These are phyloP conservation scores for Stictocephala bisonia DNA, from an alignment of 2,888 invertebrate genomes.

Conservation along the genomic window DNA sequence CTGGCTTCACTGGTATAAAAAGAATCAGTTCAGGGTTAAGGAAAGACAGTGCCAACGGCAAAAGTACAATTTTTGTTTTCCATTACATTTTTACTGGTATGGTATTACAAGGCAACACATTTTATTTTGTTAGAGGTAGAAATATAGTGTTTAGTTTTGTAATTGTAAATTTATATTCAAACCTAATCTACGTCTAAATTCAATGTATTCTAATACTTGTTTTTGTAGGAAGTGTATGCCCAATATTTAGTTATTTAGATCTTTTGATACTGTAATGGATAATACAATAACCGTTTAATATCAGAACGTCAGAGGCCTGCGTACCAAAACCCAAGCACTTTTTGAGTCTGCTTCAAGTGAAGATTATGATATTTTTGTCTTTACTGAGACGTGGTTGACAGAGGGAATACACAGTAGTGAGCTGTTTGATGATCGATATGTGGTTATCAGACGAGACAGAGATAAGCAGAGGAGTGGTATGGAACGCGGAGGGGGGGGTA, in stretches of 20 bases:
- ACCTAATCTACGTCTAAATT: no score
- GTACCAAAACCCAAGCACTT: neutral
- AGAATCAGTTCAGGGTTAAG: neutral
- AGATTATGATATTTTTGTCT: neutral
- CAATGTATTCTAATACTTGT: no score
- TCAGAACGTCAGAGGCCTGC: slow-evolving; percentile 14
- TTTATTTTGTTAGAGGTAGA: neutral
- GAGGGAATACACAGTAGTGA: neutral
- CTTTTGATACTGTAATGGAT: neutral
- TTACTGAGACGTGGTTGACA: slow-evolving; percentile 8
- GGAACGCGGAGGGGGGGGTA: neutral
- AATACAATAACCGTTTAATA: neutral
- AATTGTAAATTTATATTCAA: no score
- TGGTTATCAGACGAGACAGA: slow-evolving; percentile 18
- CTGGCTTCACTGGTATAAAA: neutral
- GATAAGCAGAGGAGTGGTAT: neutral
- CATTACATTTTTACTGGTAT: no score
- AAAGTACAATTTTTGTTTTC: neutral
- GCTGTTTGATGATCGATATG: slow-evolving; percentile 11
- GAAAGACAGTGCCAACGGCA: no score
- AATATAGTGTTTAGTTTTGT: neutral
- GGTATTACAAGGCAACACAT: no score
- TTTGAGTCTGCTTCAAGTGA: neutral
- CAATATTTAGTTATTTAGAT: no score
- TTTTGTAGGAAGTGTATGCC: no score